phyloP scores from a whole-genome alignment of 2,113 vertebrate species.

The Variabilichromis moorii region DNA sequence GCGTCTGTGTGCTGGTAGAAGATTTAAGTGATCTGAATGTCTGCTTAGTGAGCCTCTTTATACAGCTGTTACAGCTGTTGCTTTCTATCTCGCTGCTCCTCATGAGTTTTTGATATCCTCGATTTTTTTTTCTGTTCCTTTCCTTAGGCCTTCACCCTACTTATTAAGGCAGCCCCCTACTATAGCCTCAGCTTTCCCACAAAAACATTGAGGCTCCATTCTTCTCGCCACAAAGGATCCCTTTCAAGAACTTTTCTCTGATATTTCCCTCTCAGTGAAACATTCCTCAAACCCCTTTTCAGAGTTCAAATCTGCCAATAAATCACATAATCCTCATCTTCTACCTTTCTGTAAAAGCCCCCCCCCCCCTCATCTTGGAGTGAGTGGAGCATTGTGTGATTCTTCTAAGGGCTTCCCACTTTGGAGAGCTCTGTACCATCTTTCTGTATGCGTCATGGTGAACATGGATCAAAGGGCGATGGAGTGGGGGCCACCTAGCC shows the following conservation, averaged over 20 bases:
- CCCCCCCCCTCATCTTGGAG: neutral
- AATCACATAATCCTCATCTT: conserved; percentile 60
- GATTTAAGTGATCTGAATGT: neutral
- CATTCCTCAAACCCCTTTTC: conserved; percentile 46
- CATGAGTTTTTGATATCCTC: conserved; percentile 14
- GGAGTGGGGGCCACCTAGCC: conserved; percentile 36
- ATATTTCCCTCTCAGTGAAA: conserved; percentile 52
- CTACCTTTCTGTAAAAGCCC: conserved; percentile 31
- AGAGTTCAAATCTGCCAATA: conserved; percentile 53
- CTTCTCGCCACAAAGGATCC: conserved; percentile 48
- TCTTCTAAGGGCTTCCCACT: conserved; percentile 24
- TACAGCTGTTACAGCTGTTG: conserved; percentile 33
- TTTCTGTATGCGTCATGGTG: conserved; percentile 17
- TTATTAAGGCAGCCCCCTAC: conserved; percentile 16
- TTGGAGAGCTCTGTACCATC: conserved; percentile 27
- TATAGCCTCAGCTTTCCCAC: conserved; percentile 6
- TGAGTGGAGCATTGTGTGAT: conserved; percentile 54
- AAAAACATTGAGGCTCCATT: conserved; percentile 43
- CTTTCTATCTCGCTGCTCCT: neutral
- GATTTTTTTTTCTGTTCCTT: neutral
- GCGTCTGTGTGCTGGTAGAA: neutral
- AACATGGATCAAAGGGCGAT: conserved; percentile 53
- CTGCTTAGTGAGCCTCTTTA: neutral
- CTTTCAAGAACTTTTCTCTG: conserved; percentile 49
- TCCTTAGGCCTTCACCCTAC: neutral